Evolutionary conservation across 2,888 invertebrate genomes (phyloP), one percentile per base, ranked within the genome.

Genomic region (Branchipolynoe longqiensis): DNA sequence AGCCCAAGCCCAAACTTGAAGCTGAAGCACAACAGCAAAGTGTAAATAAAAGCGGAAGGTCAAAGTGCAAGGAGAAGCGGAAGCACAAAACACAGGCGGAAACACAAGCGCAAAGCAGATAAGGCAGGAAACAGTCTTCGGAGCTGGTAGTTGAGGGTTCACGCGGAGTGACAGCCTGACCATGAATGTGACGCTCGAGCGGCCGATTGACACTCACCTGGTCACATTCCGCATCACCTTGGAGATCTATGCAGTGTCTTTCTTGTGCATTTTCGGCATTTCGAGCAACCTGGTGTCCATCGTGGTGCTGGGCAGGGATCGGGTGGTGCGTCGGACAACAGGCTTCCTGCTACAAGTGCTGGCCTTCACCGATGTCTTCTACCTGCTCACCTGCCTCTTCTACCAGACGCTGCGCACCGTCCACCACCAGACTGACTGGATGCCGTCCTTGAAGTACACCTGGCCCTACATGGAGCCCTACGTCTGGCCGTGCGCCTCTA

Each of bases 181-280:
- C 78, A 78, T 78, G 78, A 78, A 78, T 33, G 28, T 25, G 1
- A 48, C 78, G 54, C 58, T 56, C 0, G 40, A 62, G n/a, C 62
- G 25, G 69, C 33, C 22, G 48, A 54, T 48, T n/a, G 84, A 84
- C 54, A 36, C 64, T 33, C n/a, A 59, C 40, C 64, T 64, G 48
- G 25, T 22, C 28, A 84, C 69, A 22, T 86, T 83, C 83, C 74
- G 82, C 83, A 62, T 87, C 36, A 31, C 86, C 64, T 73, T 88
- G n/a, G 88, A 88, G 54, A 85, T 88, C 40, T 87, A 87, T 58
- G 69, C 88, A n/a, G 88, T 88, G 36, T 33, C 73, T 28, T 64
- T 87, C n/a, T 85, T 89, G 28, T 87, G 89, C 82, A 73, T 87
- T 2, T 85, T 89, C 64, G 89, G 89, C 1, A 87, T 89, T 33